Base-by-base conservation (phyloP, 2,888 invertebrate genomes). In the Tenthredo distinguenda region DNA sequence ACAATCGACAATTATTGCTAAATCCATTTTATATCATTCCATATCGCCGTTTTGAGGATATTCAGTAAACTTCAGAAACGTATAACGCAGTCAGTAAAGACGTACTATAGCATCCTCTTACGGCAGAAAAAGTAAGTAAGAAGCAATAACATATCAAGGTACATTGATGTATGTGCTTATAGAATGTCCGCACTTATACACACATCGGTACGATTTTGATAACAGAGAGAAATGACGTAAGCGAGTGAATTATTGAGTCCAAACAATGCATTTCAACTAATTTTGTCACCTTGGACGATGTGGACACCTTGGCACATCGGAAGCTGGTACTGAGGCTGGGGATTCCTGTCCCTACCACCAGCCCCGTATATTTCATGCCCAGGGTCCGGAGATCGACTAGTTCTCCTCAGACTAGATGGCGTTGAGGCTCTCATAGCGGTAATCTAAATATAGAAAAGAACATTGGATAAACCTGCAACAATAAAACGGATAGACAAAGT, bases 231-330 rank as follows among this genome's bases (percentile, higher is more conserved):
- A 12, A 47, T 47, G 12, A 47, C 15, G 47, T 47, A 4, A 47
- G 47, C 47, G 15, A 47, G 12, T 47, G 12, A 47, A 15, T 47
- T 15, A 47, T 15, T 47, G 26, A 26, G 0, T 62, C 21, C 2
- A 26, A 26, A 62, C 9, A 62, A 62, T 6, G 12, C 21, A 40
- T 9, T 85, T 55, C 5, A 26, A 74, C 2, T 15, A 26, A 50
- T 50, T 9, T 18, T 10, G 3, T 81, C 83, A 93, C 93, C 93
- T 91, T 93, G 93, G 84, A 93, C 91, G 87, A 93, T 92, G 89
- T 93, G 92, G 88, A 93, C 91, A 91, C 92, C 93, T 89, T 93
- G 93, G 90, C 93, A 93, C 91, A 93, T 92, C 92, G 93, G 93
- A 92, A 93, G 91, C 92, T 93, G 92, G 88, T 93, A 93, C 88